These are phyloP conservation scores for Syngnathus scovelli DNA, from an alignment of 2,113 vertebrate species.

Conservation along the genomic window DNA sequence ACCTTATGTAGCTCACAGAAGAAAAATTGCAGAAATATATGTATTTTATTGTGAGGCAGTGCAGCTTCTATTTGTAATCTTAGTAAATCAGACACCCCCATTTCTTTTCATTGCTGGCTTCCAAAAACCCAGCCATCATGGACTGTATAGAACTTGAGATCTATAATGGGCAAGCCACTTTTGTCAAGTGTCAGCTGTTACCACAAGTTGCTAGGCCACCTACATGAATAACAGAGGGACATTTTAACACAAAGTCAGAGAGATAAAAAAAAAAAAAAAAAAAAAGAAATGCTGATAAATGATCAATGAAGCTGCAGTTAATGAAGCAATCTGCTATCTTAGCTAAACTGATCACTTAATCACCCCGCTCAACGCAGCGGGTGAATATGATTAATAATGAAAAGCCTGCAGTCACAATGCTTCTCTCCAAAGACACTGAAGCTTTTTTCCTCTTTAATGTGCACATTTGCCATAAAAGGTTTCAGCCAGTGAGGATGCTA, in stretches of 20 bases:
- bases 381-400: conserved; percentile 2
- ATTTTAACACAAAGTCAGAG: background rate
- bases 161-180: background rate
- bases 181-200: background rate
- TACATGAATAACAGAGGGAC: background rate
- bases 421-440: background rate
- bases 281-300: background rate
- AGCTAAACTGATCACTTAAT: conserved; percentile 6
- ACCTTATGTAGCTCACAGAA: background rate
- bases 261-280: background rate
- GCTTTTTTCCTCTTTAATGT: background rate
- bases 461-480: conserved; percentile 1
- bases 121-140: conserved; percentile 1
- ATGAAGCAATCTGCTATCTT: conserved; percentile 9
- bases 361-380: background rate
- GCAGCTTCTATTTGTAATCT: background rate
- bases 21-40: background rate
- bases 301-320: conserved; percentile 4
- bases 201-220: background rate
- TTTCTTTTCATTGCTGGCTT: conserved; percentile 17
- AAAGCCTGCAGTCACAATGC: background rate
- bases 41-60: background rate
- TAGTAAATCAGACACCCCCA: background rate
- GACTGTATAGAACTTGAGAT: background rate
- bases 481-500: background rate